A percentile compares a stretch with the other conserved stretches of the same genome.
Conservation (phyloP, 2,888 invertebrate species). For the Diaprepes abbreviatus region DNA sequence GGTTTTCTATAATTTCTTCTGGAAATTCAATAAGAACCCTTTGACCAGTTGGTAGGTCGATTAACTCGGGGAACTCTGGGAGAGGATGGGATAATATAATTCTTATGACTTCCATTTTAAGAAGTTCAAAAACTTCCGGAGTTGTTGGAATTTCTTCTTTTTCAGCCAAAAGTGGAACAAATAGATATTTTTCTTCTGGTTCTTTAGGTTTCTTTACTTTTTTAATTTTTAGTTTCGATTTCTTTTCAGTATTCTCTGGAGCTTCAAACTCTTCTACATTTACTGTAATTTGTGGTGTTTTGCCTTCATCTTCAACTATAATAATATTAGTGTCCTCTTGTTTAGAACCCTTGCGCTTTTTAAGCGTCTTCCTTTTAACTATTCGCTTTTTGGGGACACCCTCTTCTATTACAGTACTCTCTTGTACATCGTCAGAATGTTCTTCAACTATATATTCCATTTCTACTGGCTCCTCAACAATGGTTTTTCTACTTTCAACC, state of each 20-base stretch:
- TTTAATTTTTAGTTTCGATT: conserved; percentile 56
- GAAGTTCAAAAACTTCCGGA: conserved; percentile 59
- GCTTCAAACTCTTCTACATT: conserved; percentile 55
- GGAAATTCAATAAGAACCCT: conserved; percentile 58
- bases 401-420: conserved; percentile 53
- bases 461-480: conserved; percentile 62
- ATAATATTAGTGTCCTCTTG: conserved; percentile 58
- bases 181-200: conserved; percentile 58
- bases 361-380: conserved; percentile 61
- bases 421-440: conserved; percentile 59
- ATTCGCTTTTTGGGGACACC: conserved; percentile 51
- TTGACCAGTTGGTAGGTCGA: conserved; percentile 54
- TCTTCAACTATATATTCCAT: conserved; percentile 51
- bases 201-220: conserved; percentile 54
- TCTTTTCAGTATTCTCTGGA: too few relatives aligned
- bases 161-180: conserved; percentile 61
- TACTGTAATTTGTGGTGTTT: conserved; percentile 57
- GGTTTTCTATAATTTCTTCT: conserved; percentile 60
- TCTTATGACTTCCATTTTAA: conserved; percentile 61
- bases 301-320: conserved; percentile 63
- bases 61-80: conserved; percentile 57
- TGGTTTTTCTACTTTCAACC: conserved; percentile 58
- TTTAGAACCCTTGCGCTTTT: conserved; percentile 57
- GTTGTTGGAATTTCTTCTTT: conserved; percentile 58
- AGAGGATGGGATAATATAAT: conserved; percentile 59